phyloP scores from a whole-genome alignment of 2,797 vertebrate genomes.

The Phataginus tetradactyla region DNA sequence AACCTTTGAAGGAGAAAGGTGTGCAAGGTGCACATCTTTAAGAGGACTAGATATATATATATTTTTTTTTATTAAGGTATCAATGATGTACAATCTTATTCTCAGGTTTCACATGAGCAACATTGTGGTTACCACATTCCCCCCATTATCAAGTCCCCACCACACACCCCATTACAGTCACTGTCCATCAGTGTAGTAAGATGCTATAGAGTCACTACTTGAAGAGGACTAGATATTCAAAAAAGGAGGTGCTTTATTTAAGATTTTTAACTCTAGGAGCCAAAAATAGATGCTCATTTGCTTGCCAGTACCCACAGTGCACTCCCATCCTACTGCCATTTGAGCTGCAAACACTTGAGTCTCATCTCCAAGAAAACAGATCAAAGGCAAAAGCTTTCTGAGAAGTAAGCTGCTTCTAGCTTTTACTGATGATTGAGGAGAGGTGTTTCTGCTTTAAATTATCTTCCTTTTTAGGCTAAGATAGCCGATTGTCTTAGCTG shows the following conservation, averaged over 20 bases:
- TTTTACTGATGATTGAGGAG: not conserved
- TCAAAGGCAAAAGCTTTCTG: slow-evolving; percentile 29
- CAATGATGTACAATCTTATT: no score
- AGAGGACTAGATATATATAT: not conserved
- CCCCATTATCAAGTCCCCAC: no score
- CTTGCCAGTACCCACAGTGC: not conserved
- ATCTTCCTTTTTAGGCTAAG: not conserved
- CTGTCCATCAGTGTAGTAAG: no score
- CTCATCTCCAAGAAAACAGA: not conserved
- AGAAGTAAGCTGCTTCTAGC: slow-evolving; percentile 28
- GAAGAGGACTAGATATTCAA: slow-evolving; percentile 22
- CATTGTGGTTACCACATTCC: no score
- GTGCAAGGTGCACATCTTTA: not conserved
- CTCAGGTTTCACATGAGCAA: no score
- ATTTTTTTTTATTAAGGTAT: no score
- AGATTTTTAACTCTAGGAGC: slow-evolving; percentile 26
- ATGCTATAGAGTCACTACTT: not conserved
- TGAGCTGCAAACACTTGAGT: not conserved
- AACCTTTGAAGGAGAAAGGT: slow-evolving; percentile 39
- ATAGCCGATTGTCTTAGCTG: not conserved
- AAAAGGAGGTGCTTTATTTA: slow-evolving; percentile 25
- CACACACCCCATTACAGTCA: no score
- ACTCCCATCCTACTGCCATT: not conserved
- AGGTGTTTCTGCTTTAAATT: not conserved
- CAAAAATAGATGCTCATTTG: not conserved